Conservation (phyloP, 2,113 vertebrate genomes). For the Hippoglossus stenolepis region DNA sequence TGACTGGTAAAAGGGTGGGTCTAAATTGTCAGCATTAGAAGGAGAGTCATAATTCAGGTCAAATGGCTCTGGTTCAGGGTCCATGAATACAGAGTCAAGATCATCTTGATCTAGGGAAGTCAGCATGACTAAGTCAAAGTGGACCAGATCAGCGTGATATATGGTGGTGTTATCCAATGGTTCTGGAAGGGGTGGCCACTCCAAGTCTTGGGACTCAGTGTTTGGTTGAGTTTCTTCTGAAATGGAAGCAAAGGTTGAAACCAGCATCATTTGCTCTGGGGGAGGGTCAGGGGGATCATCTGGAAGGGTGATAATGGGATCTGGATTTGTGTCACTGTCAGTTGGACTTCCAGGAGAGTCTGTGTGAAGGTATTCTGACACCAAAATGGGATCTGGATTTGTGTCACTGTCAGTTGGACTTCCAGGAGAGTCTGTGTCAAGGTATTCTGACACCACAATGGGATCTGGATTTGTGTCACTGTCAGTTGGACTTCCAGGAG, state of each 20-base stretch:
- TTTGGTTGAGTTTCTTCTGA: constrained; percentile 40
- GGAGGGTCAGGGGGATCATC: constrained; percentile 42
- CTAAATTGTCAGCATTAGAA: constrained; percentile 59
- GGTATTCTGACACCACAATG: constrained; percentile 56
- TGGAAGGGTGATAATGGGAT: constrained; percentile 60
- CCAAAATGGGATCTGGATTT: constrained; percentile 52
- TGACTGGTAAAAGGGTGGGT: constrained; percentile 55
- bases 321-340: constrained; percentile 53
- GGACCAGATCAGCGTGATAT: constrained; percentile 77
- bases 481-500: constrained; percentile 59
- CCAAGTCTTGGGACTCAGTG: constrained; percentile 61
- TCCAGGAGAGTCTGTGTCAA: constrained; percentile 51
- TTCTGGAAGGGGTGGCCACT: constrained; percentile 82
- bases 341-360: constrained; percentile 61
- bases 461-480: constrained; percentile 56
- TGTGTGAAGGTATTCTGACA: constrained; percentile 59
- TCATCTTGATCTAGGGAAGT: constrained; percentile 81
- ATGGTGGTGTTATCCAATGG: constrained; percentile 70
- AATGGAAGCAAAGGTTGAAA: constrained; percentile 34
- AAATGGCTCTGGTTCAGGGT: constrained; percentile 76
- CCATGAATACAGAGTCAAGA: constrained; percentile 80
- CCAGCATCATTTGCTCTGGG: constrained; percentile 31
- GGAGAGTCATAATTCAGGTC: constrained; percentile 65
- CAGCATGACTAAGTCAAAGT: constrained; percentile 81
- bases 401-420: constrained; percentile 59